Conservation (phyloP, 2,113 vertebrate genomes). For the Mustelus asterias region DNA sequence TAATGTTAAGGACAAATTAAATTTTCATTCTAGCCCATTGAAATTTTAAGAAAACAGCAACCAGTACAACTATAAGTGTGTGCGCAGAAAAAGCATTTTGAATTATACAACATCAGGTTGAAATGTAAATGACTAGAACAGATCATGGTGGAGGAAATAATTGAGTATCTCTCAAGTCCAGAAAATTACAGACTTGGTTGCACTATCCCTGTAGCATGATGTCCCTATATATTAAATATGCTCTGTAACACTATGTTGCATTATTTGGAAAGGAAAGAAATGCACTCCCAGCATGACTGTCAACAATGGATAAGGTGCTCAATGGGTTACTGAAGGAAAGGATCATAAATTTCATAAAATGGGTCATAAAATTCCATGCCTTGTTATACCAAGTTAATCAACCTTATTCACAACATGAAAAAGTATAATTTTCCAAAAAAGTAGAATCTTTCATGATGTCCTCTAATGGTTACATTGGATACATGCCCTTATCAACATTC, state of each 20-base stretch:
- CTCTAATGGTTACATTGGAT: neutral
- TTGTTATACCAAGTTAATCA: neutral
- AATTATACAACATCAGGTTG: neutral
- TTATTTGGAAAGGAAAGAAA: neutral
- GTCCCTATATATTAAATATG: neutral
- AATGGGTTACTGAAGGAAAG: neutral
- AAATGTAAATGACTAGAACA: neutral
- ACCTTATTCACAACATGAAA: neutral
- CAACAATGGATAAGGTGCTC: neutral
- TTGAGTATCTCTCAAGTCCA: neutral
- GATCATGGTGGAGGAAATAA: neutral
- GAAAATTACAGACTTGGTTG: neutral
- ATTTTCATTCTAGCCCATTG: neutral
- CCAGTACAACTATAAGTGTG: neutral
- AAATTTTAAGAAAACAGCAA: neutral
- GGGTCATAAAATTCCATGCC: neutral
- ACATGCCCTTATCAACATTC: neutral
- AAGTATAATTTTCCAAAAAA: neutral
- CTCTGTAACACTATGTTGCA: neutral
- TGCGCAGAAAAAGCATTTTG: neutral
- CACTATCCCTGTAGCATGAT: neutral
- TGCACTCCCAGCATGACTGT: neutral
- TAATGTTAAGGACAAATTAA: neutral
- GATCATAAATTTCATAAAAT: neutral
- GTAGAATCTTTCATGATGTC: neutral